Conservation (phyloP, 2,113 vertebrate species). For the Pseudopipra pipra region DNA sequence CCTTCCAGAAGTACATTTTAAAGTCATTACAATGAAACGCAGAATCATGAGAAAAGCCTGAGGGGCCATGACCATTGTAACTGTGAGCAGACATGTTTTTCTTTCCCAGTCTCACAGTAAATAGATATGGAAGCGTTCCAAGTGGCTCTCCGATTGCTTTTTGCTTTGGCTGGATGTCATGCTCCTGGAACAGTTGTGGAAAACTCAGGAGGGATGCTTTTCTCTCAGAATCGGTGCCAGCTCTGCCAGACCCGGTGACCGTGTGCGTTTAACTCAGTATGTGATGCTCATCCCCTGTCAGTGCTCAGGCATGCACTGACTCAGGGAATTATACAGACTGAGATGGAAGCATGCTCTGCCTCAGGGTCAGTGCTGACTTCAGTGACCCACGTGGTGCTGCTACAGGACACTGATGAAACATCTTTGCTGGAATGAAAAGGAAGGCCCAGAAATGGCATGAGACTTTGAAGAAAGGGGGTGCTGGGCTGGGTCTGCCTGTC, state of each 20-base stretch:
- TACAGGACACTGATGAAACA: neutral
- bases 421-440: neutral
- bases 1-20: slow-evolving; percentile 2
- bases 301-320: neutral
- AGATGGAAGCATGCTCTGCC: neutral
- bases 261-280: neutral
- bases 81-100: neutral
- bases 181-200: neutral
- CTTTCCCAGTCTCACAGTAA: slow-evolving; percentile 17
- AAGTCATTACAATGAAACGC: slow-evolving; percentile 6
- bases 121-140: slow-evolving; percentile 17
- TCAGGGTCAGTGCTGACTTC: neutral
- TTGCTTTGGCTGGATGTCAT: neutral
- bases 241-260: neutral
- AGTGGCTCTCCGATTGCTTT: neutral
- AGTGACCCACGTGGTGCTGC: neutral
- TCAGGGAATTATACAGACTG: neutral
- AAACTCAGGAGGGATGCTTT: neutral
- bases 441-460: neutral
- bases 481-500: neutral
- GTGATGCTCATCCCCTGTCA: neutral
- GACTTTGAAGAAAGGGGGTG: neutral
- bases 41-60: slow-evolving; percentile 20
- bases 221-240: neutral
- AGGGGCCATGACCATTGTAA: neutral